These are phyloP conservation scores for Aphelenchoides fujianensis DNA, from an alignment of 1,140 invertebrate species.

Conservation along the genomic window DNA sequence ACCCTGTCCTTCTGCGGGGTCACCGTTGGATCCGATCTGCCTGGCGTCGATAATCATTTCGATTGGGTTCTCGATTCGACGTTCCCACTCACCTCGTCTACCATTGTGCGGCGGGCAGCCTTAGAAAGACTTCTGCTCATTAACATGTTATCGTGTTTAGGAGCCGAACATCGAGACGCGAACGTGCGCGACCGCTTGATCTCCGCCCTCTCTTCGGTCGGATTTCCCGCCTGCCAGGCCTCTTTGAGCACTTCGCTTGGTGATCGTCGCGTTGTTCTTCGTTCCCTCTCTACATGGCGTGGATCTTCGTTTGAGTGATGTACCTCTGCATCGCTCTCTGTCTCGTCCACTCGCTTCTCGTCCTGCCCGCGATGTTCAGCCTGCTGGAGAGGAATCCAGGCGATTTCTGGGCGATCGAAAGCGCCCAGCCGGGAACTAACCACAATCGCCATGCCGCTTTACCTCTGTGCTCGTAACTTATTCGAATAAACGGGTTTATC, in stretches of 20 bases:
- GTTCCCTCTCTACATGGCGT: constrained; percentile 82
- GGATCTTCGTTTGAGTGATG: constrained; percentile 51
- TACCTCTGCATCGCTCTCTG: constrained; percentile 48
- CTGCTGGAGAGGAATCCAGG: no score
- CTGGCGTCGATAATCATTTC: constrained; percentile 64
- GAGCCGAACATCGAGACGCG: neutral
- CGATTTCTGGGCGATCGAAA: no score
- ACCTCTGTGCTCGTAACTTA: no score
- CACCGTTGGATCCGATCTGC: constrained; percentile 63
- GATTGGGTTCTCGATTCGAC: constrained; percentile 62
- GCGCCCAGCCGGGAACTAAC: no score
- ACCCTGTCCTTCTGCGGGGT: constrained; percentile 62
- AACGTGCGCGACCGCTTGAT: constrained; percentile 30
- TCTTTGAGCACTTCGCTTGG: constrained; percentile 84
- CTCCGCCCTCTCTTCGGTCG: constrained; percentile 67
- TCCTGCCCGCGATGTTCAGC: constrained; percentile 47
- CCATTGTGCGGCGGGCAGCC: no score
- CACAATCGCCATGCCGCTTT: no score
- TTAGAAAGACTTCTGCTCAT: no score
- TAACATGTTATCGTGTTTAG: constrained; percentile 38
- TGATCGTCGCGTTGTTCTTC: constrained; percentile 77
- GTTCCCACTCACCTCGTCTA: constrained; percentile 53
- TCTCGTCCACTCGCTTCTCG: constrained; percentile 40
- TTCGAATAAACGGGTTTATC: no score
- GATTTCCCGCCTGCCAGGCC: constrained; percentile 87